Percentiles rank a stretch among this genome's conserved stretches.
These are phyloP conservation scores for Mastacembelus armatus DNA, from an alignment of 2,797 vertebrate species.

Conservation along the genomic window DNA sequence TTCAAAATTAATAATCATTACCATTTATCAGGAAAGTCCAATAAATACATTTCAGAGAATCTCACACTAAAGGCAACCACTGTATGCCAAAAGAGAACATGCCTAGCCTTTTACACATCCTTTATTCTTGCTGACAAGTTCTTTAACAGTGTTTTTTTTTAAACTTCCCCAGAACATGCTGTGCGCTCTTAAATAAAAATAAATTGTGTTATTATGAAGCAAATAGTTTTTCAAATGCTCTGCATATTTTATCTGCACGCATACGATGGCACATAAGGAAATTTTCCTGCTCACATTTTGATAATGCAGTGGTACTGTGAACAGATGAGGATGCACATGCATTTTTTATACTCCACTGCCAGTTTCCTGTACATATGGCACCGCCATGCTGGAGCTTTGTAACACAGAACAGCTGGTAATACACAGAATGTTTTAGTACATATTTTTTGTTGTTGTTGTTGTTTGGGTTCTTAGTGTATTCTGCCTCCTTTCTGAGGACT, in stretches of 20 bases:
- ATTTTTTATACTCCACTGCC: slow-evolving; percentile 19
- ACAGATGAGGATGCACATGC: slow-evolving; percentile 33
- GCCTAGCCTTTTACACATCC: neutral
- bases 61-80: neutral
- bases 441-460: neutral
- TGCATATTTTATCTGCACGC: neutral
- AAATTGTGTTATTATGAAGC: neutral
- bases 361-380: slow-evolving; percentile 14
- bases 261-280: slow-evolving; percentile 29
- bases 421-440: neutral
- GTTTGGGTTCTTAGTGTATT: neutral
- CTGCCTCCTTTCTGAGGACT: neutral
- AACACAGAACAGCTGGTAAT: slow-evolving; percentile 14
- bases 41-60: slow-evolving; percentile 3
- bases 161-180: neutral
- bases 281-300: slow-evolving; percentile 35
- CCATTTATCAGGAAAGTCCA: neutral
- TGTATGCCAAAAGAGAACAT: neutral
- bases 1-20: neutral
- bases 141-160: neutral
- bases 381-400: slow-evolving; percentile 5
- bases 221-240: neutral
- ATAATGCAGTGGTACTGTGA: slow-evolving; percentile 29
- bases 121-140: neutral
- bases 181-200: neutral